Evolutionary conservation across 2,113 vertebrate genomes (phyloP), one percentile per base, ranked within the genome.

Genomic region (Hippocampus comes): DNA sequence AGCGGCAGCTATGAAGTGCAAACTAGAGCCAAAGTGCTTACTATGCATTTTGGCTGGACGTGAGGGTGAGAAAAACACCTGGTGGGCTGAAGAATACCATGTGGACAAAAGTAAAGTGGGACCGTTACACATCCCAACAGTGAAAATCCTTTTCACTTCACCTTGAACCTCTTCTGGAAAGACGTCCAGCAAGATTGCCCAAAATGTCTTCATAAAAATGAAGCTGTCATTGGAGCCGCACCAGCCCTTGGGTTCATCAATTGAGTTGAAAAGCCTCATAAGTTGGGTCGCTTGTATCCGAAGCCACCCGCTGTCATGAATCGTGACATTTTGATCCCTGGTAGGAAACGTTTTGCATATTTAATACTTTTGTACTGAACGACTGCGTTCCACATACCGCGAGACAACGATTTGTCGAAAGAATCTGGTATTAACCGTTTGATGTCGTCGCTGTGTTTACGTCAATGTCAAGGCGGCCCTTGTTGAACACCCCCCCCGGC

Each of bases 401-500:
- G 6, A 46, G n/a, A 49, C 9, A n/a, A 64, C 23, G 11, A 18
- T 51, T 48, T 1, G 41, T 21, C 64, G 78, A 49, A 64, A 67
- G 67, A 76, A 75, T 82, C 30, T 60, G 71, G 51, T 59, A 73
- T 67, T 25, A 71, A 57, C 55, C 67, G 30, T 78, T 79, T 82
- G 73, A 86, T 78, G 66, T 72, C 65, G 42, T 73, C 60, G 64
- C 64, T 78, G 63, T 8, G 56, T 84, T 78, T 79, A 82, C 60
- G 73, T 78, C 67, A 46, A 48, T 86, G 74, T 85, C 56, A 82
- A 88, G 72, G 69, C 72, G 73, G 74, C 78, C 78, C 71, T 75
- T 74, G 76, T 72, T 78, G 20, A 82, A 84, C 75, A 70, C 27
- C 67, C 70, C 46, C 8, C 68, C 11, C 38, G 73, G 67, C 0